A percentile compares a stretch with the other conserved stretches of the same genome.
phyloP scores from a whole-genome alignment of 2,888 invertebrate species.

The Allophyes oxyacanthae region DNA sequence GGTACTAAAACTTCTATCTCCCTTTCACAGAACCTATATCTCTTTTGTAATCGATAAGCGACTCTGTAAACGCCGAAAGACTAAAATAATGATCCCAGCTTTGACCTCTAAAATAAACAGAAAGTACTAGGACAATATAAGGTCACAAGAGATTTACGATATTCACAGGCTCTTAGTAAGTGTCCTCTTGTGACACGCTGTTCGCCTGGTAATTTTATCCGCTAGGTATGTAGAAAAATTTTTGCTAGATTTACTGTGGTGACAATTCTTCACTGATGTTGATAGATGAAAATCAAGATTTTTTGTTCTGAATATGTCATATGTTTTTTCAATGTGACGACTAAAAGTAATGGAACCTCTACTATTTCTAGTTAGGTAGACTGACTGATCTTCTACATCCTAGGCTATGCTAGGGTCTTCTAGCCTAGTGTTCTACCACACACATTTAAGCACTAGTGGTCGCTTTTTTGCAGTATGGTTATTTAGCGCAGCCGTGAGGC shows the following conservation, averaged over 20 bases:
- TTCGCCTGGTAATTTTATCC: slow-evolving; percentile 44
- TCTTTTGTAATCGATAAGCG: slow-evolving; percentile 35
- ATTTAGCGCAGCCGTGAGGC: too few species aligned
- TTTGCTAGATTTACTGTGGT: slow-evolving; percentile 36
- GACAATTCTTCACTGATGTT: slow-evolving; percentile 39
- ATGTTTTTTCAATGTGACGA: slow-evolving; percentile 24
- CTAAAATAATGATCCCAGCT: slow-evolving; percentile 35
- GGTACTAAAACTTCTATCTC: slow-evolving; percentile 7
- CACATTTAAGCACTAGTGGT: too few species aligned
- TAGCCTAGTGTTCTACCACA: too few species aligned
- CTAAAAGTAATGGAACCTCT: slow-evolving; percentile 6
- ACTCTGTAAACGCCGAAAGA: slow-evolving; percentile 23
- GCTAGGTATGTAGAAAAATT: slow-evolving; percentile 35
- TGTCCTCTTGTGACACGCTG: slow-evolving; percentile 46
- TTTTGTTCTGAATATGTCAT: slow-evolving; percentile 11
- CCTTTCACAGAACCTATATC: slow-evolving; percentile 19
- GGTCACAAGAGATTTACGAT: slow-evolving; percentile 52
- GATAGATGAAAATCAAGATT: slow-evolving; percentile 26
- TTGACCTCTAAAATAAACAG: slow-evolving; percentile 42
- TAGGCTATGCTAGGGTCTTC: too few species aligned
- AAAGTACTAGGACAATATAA: slow-evolving; percentile 50
- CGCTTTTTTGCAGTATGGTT: too few species aligned
- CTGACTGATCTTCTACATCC: too few species aligned
- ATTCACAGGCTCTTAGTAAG: slow-evolving; percentile 48
- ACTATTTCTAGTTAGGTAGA: background rate